Conservation (phyloP, 2,888 invertebrate genomes). For the Microctonus hyperodae region DNA sequence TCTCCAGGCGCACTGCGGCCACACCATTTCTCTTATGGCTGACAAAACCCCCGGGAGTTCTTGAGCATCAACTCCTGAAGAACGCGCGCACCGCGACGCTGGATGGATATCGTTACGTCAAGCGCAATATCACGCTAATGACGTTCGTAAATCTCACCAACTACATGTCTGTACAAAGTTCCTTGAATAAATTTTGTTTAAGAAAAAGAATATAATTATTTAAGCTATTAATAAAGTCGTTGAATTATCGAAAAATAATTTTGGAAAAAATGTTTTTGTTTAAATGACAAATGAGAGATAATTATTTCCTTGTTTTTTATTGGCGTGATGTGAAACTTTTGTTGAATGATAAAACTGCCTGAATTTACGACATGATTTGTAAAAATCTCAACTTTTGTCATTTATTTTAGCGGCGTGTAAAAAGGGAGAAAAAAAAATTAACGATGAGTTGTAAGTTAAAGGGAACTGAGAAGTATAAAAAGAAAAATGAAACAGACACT, state of each 20-base stretch:
- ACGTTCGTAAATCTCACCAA: background rate
- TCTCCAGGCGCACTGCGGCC: conserved; percentile 62
- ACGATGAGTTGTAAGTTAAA: background rate
- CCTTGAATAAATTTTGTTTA: background rate
- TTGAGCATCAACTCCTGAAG: conserved; percentile 16
- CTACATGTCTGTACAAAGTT: background rate
- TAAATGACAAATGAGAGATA: too few relatives aligned
- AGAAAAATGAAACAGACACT: background rate
- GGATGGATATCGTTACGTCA: background rate
- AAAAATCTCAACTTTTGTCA: background rate
- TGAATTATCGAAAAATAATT: too few relatives aligned
- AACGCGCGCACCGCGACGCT: background rate
- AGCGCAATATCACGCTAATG: background rate
- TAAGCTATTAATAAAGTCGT: background rate
- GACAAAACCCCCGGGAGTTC: conserved; percentile 20
- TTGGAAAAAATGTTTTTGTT: too few relatives aligned
- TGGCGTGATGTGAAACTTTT: too few relatives aligned
- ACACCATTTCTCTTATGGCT: conserved; percentile 21
- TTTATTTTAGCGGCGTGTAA: background rate
- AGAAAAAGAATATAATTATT: background rate
- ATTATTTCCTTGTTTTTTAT: too few relatives aligned
- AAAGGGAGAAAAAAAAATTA: background rate
- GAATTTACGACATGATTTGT: background rate
- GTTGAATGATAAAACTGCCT: too few relatives aligned
- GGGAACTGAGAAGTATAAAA: conserved; percentile 1